Conservation (phyloP, 2,113 vertebrate species). For the Jacana jacana region DNA sequence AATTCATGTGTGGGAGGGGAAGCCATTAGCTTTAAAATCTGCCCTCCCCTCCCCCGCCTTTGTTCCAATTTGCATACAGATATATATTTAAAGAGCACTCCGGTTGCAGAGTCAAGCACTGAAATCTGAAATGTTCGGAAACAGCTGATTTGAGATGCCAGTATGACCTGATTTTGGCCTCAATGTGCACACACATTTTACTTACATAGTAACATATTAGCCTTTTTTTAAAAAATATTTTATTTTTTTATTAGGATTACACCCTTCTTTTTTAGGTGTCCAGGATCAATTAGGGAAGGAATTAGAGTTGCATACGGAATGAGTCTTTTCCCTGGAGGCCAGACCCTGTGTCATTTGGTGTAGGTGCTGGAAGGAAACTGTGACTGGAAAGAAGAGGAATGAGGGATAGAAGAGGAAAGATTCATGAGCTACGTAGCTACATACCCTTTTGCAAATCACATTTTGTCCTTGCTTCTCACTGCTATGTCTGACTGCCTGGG, state of each 20-base stretch:
- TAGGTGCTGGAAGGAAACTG: not conserved
- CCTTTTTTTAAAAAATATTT: not conserved
- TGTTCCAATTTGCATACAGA: not conserved
- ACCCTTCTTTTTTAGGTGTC: not conserved
- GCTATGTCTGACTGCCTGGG: not conserved
- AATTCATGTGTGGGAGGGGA: not conserved
- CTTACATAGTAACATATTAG: not conserved
- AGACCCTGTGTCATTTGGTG: not conserved
- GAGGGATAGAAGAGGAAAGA: not conserved
- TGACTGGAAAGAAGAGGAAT: not conserved
- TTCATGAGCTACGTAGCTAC: not conserved
- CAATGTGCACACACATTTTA: not conserved
- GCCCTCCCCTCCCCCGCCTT: accelerated
- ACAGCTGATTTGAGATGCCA: not conserved
- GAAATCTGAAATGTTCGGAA: not conserved
- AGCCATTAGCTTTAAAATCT: not conserved
- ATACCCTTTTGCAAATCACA: not conserved
- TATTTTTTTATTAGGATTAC: not conserved
- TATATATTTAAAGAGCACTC: not conserved
- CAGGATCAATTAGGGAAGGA: not conserved
- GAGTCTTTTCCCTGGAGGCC: not conserved
- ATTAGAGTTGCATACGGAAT: not conserved
- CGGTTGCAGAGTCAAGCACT: not conserved
- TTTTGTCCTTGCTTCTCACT: not conserved
- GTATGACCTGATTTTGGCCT: not conserved